Conservation (phyloP, 53 echinoderm and acorn worm species). For the Apostichopus leukothele region DNA sequence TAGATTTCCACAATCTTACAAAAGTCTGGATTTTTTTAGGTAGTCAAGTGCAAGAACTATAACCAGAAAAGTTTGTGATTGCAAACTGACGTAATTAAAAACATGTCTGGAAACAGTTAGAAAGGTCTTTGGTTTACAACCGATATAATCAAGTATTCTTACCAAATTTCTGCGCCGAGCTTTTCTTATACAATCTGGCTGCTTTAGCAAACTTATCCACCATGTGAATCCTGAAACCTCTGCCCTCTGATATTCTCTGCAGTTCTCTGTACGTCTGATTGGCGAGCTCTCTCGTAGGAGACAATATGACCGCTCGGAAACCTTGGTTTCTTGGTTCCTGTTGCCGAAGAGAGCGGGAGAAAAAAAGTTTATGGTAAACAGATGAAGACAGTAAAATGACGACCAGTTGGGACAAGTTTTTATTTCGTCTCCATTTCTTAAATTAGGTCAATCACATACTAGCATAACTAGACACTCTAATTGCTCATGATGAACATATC, state of each 20-base stretch:
- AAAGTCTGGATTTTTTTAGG: too few species aligned
- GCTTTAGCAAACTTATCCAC: conserved; percentile 83
- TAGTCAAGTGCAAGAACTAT: too few species aligned
- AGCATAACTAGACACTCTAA: too few species aligned
- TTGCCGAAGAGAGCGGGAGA: not conserved
- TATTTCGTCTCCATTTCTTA: too few species aligned
- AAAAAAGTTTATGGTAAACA: not conserved
- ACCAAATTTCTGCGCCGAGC: conserved; percentile 82
- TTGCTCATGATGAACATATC: too few species aligned
- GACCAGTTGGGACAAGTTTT: too few species aligned
- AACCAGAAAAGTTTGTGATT: too few species aligned
- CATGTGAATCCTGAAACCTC: conserved; percentile 74
- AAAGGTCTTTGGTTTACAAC: not conserved
- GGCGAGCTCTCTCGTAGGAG: conserved; percentile 92
- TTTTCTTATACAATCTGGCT: conserved; percentile 63
- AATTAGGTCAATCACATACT: too few species aligned
- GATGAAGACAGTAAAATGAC: not conserved
- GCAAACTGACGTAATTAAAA: too few species aligned
- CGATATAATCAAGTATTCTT: not conserved
- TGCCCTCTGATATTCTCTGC: conserved; percentile 73
- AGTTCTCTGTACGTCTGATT: conserved; percentile 91
- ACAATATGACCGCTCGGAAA: conserved; percentile 86
- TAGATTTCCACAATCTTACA: too few species aligned
- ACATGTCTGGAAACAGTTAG: too few species aligned
- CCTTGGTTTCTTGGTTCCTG: conserved; percentile 86